A percentile compares a stretch with the other conserved stretches of the same genome.
Evolutionary conservation across 2,113 vertebrate genomes (phyloP).

Genomic region (Psammodynastes pulverulentus): DNA sequence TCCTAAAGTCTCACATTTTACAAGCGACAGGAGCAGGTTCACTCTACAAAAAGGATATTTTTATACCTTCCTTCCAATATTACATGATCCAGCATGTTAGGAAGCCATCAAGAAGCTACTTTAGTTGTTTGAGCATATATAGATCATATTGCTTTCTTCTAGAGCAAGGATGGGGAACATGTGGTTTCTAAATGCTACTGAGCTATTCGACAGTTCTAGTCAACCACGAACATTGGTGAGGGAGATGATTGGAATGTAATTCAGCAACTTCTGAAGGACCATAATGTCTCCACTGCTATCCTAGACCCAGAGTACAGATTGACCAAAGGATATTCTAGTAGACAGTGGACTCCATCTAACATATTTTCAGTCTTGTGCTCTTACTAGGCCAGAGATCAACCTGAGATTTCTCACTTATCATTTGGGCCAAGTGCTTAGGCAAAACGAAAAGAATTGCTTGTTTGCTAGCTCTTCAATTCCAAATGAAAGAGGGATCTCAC

Average conservation of each 20-base stretch:
- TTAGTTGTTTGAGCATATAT: background rate
- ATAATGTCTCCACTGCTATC: background rate
- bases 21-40: background rate
- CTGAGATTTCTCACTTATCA: background rate
- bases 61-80: background rate
- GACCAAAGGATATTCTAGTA: background rate
- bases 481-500: slow-evolving; percentile 33
- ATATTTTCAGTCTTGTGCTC: background rate
- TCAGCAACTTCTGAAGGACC: background rate
- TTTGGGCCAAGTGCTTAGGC: background rate
- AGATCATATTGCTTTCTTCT: background rate
- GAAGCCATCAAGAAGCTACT: background rate
- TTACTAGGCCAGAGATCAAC: background rate
- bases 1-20: background rate
- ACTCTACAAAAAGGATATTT: background rate
- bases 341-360: background rate
- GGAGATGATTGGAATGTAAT: background rate
- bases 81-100: background rate
- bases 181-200: background rate
- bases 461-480: background rate
- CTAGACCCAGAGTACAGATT: background rate
- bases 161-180: background rate
- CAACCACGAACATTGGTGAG: background rate
- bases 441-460: background rate
- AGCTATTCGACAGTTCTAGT: background rate